A percentile compares a stretch with the other conserved stretches of the same genome.
Conservation (phyloP, 2,888 invertebrate genomes). For the Hoplodrina ambigua region DNA sequence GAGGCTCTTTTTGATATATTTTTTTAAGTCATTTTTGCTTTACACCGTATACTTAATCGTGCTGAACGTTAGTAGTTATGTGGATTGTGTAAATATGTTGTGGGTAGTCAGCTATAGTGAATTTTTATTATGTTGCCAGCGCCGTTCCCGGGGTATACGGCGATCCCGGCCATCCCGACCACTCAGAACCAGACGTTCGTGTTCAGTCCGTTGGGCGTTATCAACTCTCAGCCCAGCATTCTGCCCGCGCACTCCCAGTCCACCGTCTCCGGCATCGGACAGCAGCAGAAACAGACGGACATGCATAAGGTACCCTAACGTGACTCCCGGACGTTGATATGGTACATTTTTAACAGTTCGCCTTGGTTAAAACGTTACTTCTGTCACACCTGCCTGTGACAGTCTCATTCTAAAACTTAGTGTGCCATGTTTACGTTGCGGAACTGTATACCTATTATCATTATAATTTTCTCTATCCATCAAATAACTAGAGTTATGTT, state of each 20-base stretch:
- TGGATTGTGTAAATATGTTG: slow-evolving; percentile 3
- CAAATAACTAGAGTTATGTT: too few relatives aligned
- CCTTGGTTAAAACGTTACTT: too few relatives aligned
- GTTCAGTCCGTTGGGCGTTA: slow-evolving; percentile 93
- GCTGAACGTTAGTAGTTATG: slow-evolving; percentile 36
- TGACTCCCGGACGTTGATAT: too few relatives aligned
- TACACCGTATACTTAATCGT: slow-evolving; percentile 4
- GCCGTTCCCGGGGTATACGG: slow-evolving; percentile 94
- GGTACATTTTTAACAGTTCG: too few relatives aligned
- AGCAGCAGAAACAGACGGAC: slow-evolving; percentile 91
- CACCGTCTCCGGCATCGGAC: slow-evolving; percentile 85
- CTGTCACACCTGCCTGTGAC: too few relatives aligned
- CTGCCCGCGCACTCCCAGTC: slow-evolving; percentile 91
- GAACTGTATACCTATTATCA: too few relatives aligned
- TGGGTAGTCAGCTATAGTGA: slow-evolving; percentile 2
- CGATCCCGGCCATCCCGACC: slow-evolving; percentile 94
- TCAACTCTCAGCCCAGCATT: slow-evolving; percentile 93
- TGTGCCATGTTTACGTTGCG: too few relatives aligned
- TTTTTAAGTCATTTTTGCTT: slow-evolving; percentile 20
- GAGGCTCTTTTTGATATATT: slow-evolving; percentile 6
- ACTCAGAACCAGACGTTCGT: slow-evolving; percentile 95
- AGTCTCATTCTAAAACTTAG: too few relatives aligned
- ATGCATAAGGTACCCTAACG: slow-evolving; percentile 91
- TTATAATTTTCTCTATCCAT: too few relatives aligned
- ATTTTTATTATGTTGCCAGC: slow-evolving; percentile 72